Evolutionary conservation across 2,888 invertebrate species (phyloP).

Genomic region (Yponomeuta cagnagella): DNA sequence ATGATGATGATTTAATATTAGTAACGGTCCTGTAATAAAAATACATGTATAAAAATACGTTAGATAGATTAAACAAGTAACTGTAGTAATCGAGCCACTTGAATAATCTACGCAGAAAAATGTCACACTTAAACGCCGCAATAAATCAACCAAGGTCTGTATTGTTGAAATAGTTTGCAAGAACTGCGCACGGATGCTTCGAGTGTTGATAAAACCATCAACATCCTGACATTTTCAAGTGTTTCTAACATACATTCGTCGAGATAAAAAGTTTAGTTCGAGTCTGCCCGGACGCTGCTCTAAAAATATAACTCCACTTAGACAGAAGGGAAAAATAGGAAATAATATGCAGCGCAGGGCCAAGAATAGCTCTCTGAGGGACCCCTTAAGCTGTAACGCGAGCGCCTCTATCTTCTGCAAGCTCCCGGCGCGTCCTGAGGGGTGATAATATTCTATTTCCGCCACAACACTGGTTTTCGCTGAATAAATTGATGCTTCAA

Average conservation of each 20-base stretch:
- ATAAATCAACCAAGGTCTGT: not conserved
- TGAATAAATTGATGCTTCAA: not conserved
- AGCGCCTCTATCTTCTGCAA: constrained; percentile 30
- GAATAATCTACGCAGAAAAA: not conserved
- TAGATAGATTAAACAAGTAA: too few species aligned
- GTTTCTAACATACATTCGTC: constrained; percentile 6
- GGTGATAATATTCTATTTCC: constrained; percentile 14
- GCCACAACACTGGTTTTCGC: constrained; percentile 6
- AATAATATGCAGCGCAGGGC: constrained; percentile 50
- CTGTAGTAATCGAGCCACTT: too few species aligned
- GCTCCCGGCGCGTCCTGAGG: constrained; percentile 33
- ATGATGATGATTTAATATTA: too few species aligned
- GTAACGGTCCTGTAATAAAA: too few species aligned
- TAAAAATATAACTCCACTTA: constrained; percentile 65
- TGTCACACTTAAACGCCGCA: not conserved
- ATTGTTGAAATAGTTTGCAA: not conserved
- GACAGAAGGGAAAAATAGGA: constrained; percentile 41
- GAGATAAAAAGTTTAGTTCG: constrained; percentile 7
- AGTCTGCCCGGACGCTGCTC: constrained; percentile 6
- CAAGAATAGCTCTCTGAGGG: constrained; percentile 71
- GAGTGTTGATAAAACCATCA: constrained; percentile 12
- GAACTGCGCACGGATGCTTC: constrained; percentile 2
- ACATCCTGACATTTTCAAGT: constrained; percentile 14
- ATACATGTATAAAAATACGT: too few species aligned
- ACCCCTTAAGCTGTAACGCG: constrained; percentile 56